Base-by-base conservation (phyloP, 30 jellyfish, hydroid and myxozoan species). In the Aurelia aurita region DNA sequence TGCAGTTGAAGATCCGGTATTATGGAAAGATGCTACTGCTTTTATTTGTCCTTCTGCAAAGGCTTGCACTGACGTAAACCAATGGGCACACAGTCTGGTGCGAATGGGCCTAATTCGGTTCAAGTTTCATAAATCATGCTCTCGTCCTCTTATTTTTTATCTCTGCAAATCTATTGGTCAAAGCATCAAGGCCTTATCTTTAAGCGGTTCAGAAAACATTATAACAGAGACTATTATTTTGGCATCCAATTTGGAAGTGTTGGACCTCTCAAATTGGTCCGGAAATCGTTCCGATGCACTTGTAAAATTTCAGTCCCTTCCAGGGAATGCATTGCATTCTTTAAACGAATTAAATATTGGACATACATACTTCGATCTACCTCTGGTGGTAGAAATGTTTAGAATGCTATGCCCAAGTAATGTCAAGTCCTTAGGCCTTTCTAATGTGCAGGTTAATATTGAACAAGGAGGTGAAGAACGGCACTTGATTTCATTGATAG, bases 21-120 rank as follows among this genome's bases (percentile, higher is more conserved):
- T 80, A 4, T 80, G 90, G 90, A 80, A 27, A 32, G 74, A 65
- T 62, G 90, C 82, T 5, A 25, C 47, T 49, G 82, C 74, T 0
- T 26, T 80, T 9, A 80, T 80, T 19, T 72, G 51, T 72, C 71
- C 84, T 6, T 72, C 84, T 12, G 84, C 84, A 49, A 10, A 5
- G 9, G 25, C 53, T 16, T 72, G 84, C 71, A 35, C 62, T 2
- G 65, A 44, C 54, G 14, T 72, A n/a, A 8, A 51, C 0, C 61
- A 32, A 8, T 72, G 84, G 84, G 71, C 57, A 32, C 16, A 18
- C 1, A 32, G 71, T 28, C 70, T 72, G 27, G 28, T 47, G 5
- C 65, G 53, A 21, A 72, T 45, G 45, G 84, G 84, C 71, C 64
- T 44, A 8, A 31, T 29, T 16, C 65, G 67, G 54, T 72, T 32